Conservation (phyloP, 2,113 vertebrate genomes). For the Telmatochromis sp. region DNA sequence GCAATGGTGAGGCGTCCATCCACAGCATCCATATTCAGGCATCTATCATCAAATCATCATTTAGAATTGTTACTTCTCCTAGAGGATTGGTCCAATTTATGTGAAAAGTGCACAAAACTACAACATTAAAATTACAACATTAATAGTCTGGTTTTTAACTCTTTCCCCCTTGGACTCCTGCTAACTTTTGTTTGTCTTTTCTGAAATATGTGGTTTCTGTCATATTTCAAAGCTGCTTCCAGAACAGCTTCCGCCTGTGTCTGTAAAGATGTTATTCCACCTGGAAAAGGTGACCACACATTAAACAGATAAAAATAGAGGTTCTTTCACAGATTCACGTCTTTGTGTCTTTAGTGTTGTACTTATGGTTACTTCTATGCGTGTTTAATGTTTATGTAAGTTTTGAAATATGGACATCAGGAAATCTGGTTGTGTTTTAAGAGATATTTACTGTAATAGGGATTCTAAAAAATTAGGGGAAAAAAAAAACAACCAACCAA, state of each 20-base stretch:
- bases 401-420: not conserved
- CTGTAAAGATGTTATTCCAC: not conserved
- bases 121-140: not conserved
- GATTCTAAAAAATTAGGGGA: not conserved
- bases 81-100: not conserved
- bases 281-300: not conserved
- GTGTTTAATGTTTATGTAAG: not conserved
- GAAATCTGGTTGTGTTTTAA: not conserved
- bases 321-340: not conserved
- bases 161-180: not conserved
- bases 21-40: not conserved
- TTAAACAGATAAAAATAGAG: not conserved
- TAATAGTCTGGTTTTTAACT: not conserved
- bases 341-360: not conserved
- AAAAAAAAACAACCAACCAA: accelerated
- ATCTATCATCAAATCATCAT: not conserved
- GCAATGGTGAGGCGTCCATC: not conserved
- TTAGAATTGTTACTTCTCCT: not conserved
- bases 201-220: not conserved
- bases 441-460: not conserved
- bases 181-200: not conserved
- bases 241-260: not conserved
- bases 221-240: not conserved
- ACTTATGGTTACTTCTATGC: not conserved
- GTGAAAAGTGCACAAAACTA: not conserved